phyloP scores from a whole-genome alignment of 2,113 vertebrate species.

The Bufo bufo region DNA sequence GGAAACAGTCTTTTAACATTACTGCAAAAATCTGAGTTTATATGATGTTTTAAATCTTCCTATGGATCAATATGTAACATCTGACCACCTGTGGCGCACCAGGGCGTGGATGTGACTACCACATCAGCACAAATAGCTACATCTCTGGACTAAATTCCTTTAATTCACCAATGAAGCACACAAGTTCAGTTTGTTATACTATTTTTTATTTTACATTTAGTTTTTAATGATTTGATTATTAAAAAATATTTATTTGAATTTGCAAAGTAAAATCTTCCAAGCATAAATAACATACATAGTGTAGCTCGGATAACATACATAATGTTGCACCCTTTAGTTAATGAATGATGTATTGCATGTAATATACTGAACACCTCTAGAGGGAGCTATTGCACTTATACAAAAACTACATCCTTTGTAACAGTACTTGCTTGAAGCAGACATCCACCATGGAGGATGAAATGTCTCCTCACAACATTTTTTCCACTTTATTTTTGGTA shows the following conservation, averaged over 20 bases:
- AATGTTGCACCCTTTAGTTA: background rate
- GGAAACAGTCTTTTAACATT: no score
- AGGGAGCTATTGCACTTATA: constrained; percentile 72
- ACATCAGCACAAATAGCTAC: no score
- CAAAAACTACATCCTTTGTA: constrained; percentile 53
- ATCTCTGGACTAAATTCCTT: background rate
- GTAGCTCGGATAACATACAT: background rate
- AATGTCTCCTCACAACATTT: background rate
- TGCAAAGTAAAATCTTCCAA: background rate
- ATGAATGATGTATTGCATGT: background rate
- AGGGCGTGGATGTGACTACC: background rate
- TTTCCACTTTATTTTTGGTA: background rate
- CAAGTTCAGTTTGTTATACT: background rate
- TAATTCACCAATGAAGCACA: background rate
- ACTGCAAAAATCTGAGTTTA: no score
- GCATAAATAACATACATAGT: background rate
- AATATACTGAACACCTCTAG: constrained; percentile 63
- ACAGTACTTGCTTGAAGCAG: background rate
- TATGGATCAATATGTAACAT: no score
- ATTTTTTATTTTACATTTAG: background rate
- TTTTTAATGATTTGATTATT: background rate
- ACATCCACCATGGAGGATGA: background rate
- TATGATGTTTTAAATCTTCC: no score
- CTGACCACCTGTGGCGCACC: no score
- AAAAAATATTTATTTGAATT: background rate